Evolutionary conservation across 2,113 vertebrate species (phyloP), one percentile per base, ranked within the genome.

Genomic region (Theristicus caerulescens): DNA sequence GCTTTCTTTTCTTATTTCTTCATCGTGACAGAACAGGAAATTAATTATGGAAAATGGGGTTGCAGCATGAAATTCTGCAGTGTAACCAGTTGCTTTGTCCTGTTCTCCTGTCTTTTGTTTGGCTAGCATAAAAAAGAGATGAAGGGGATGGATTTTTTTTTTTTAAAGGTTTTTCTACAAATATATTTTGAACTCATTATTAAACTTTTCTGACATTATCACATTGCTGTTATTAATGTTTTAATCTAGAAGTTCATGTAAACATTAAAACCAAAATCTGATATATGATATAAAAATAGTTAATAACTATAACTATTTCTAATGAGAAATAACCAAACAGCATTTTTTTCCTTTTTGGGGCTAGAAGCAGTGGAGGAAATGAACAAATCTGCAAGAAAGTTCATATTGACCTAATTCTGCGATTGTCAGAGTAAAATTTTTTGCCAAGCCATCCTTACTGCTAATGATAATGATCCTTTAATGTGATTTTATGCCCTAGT

Each of bases 401-500:
- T 89, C 58, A 81, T 70, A 92, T 4, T 89, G 76, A 96, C 88
- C 76, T 69, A 93, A n/a, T 93, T 95, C 54, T 66, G 19, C 65
- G 80, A 90, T 77, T 91, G 58, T 85, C 66, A 70, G 54, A 82
- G 51, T 19, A 70, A 85, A n/a, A 2, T 21, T 27, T 57, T 86
- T 93, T 88, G 54, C 62, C 49, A 86, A 88, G 76, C 13, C 47
- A 70, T 83, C 71, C 67, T 87, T 79, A 40, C 29, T 71, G 29
- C 40, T 90, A 65, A 93, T 18, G 74, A 85, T 86, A 95, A 94
- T 40, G 61, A 91, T 90, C 46, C 46, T 66, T 90, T 88, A 42
- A 66, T 77, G 78, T 72, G 70, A 93, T 95, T 96, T 96, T 95
- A 73, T 88, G 79, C 65, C 80, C 72, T 44, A 70, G 17, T 58